These are phyloP conservation scores for Omphaloscelis lunosa DNA, from an alignment of 2,888 invertebrate genomes.

Conservation along the genomic window DNA sequence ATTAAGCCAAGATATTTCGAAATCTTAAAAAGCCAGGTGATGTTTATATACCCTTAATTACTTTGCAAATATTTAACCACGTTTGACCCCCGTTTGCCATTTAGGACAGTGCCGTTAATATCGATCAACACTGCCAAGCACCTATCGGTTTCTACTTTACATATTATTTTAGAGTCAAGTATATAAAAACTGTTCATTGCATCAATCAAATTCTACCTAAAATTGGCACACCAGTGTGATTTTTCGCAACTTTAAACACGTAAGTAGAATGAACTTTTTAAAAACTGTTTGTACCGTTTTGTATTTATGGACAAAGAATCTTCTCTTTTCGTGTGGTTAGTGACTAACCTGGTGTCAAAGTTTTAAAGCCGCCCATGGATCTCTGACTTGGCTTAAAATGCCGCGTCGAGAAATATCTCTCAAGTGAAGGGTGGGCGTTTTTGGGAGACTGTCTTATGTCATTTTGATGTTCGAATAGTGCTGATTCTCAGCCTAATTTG, in stretches of 20 bases:
- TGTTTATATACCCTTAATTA: slow-evolving; percentile 51
- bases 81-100: slow-evolving; percentile 23
- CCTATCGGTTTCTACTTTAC: background rate
- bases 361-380: no score
- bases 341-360: no score
- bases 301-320: background rate
- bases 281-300: background rate
- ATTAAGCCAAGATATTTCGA: background rate
- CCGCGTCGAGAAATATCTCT: no score
- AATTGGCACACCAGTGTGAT: background rate
- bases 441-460: no score
- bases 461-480: no score
- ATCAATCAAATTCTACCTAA: background rate
- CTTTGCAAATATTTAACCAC: slow-evolving; percentile 41
- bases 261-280: background rate
- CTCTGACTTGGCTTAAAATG: no score
- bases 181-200: background rate
- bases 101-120: slow-evolving; percentile 34
- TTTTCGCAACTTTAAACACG: background rate
- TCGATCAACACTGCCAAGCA: background rate
- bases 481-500: no score
- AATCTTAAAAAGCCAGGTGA: background rate
- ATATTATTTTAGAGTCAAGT: background rate
- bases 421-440: no score
- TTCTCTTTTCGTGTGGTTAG: no score